Percentiles rank a stretch among this genome's conserved stretches.
Conservation (phyloP, 2,888 invertebrate species). For the Frankliniella fusca region DNA sequence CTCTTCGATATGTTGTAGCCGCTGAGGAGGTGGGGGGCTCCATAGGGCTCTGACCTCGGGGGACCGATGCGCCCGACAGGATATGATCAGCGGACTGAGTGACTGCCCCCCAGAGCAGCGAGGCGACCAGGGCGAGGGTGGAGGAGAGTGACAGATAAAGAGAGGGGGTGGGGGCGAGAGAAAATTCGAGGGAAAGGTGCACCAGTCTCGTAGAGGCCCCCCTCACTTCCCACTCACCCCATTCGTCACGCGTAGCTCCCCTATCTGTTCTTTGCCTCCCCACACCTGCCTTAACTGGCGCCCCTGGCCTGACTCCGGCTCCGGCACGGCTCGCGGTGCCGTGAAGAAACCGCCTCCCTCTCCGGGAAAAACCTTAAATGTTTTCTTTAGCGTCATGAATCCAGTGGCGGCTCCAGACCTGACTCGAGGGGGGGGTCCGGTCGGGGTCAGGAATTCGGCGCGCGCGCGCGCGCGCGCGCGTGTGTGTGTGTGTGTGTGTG, state of each 20-base stretch:
- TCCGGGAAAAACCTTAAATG: too few species aligned
- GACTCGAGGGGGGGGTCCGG: too few species aligned
- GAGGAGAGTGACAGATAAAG: not conserved
- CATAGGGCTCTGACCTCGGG: not conserved
- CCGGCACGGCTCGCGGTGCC: too few species aligned
- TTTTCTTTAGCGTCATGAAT: too few species aligned
- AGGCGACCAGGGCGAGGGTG: not conserved
- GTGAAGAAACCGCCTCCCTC: too few species aligned
- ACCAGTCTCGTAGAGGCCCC: not conserved
- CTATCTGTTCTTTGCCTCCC: not conserved
- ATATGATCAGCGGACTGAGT: slow-evolving; percentile 24
- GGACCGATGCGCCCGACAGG: slow-evolving; percentile 5
- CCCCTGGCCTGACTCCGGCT: not conserved
- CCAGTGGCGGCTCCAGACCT: too few species aligned
- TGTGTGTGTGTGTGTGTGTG: too few species aligned
- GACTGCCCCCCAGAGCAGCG: slow-evolving; percentile 7
- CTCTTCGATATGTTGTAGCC: too few species aligned
- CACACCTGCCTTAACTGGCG: not conserved
- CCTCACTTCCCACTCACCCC: not conserved
- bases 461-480: too few species aligned
- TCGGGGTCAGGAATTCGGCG: too few species aligned
- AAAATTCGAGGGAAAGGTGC: not conserved
- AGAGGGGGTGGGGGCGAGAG: not conserved
- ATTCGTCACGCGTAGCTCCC: not conserved
- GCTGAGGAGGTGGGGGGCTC: not conserved